A percentile compares a stretch with the other conserved stretches of the same genome.
Evolutionary conservation across 2,888 invertebrate genomes (phyloP).

Genomic region (Brenthis hecate): DNA sequence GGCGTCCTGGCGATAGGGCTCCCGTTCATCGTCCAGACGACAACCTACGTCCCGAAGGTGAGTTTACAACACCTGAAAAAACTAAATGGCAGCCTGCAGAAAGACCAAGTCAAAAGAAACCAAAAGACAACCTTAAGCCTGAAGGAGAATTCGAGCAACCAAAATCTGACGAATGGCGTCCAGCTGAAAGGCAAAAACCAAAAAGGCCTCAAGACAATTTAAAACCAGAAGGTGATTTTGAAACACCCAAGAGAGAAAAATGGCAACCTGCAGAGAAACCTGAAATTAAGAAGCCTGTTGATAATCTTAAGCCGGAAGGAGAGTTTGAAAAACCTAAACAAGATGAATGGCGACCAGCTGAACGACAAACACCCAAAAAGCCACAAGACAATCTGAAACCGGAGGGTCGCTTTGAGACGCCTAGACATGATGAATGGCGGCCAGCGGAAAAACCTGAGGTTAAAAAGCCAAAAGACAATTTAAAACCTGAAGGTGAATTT

Average conservation of each 20-base stretch:
- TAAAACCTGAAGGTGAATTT: slow-evolving; percentile 80
- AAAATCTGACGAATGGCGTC: slow-evolving; percentile 58
- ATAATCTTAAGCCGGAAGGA: slow-evolving; percentile 78
- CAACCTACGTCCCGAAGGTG: slow-evolving; percentile 81
- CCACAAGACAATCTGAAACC: slow-evolving; percentile 66
- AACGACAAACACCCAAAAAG: slow-evolving; percentile 69
- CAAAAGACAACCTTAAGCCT: slow-evolving; percentile 79
- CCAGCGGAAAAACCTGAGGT: slow-evolving; percentile 58
- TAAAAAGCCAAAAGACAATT: slow-evolving; percentile 67
- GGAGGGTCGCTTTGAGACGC: slow-evolving; percentile 74
- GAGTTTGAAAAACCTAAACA: slow-evolving; percentile 75
- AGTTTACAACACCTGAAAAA: slow-evolving; percentile 62
- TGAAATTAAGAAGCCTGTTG: slow-evolving; percentile 49
- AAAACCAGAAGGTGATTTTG: slow-evolving; percentile 80
- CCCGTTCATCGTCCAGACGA: slow-evolving; percentile 68
- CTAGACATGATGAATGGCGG: slow-evolving; percentile 57
- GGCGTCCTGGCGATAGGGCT: slow-evolving; percentile 68
- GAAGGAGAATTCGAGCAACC: slow-evolving; percentile 77
- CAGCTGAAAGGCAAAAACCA: slow-evolving; percentile 65
- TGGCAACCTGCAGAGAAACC: slow-evolving; percentile 60
- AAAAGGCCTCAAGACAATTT: slow-evolving; percentile 81
- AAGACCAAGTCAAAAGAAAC: slow-evolving; percentile 59
- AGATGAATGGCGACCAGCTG: slow-evolving; percentile 63
- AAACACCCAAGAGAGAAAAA: slow-evolving; percentile 52
- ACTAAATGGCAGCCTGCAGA: slow-evolving; percentile 62